Percentiles rank a stretch among this genome's conserved stretches.
Conservation (phyloP, 2,888 invertebrate genomes). For the Diadegma fenestrale region DNA sequence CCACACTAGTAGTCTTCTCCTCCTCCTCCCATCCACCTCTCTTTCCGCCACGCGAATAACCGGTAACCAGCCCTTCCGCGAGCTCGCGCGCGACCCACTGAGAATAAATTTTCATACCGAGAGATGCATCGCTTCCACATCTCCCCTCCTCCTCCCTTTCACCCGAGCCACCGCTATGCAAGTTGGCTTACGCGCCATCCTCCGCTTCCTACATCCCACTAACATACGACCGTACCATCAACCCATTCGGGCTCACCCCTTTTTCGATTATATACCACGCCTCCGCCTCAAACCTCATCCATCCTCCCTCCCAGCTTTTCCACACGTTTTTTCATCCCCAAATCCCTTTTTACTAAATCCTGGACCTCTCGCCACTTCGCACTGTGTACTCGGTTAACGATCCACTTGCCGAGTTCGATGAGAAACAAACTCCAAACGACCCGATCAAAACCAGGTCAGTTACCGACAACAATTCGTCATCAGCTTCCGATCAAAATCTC, state of each 20-base stretch:
- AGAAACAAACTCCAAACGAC: no score
- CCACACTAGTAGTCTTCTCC: constrained; percentile 72
- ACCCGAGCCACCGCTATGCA: constrained; percentile 35
- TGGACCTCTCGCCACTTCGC: background rate
- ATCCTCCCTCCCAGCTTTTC: background rate
- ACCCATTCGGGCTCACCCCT: background rate
- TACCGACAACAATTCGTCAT: no score
- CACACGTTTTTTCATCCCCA: constrained; percentile 7
- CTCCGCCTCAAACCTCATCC: background rate
- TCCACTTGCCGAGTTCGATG: background rate
- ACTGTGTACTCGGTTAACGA: background rate
- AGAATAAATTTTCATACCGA: constrained; percentile 79
- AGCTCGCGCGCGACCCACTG: constrained; percentile 71
- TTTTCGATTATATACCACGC: constrained; percentile 24
- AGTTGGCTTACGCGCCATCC: constrained; percentile 45
- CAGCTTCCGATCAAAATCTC: no score
- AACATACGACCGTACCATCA: constrained; percentile 28
- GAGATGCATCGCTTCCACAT: constrained; percentile 66
- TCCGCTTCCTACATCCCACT: background rate
- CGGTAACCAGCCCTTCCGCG: constrained; percentile 66
- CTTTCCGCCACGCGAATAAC: constrained; percentile 61
- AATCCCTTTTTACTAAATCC: background rate
- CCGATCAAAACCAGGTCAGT: no score
- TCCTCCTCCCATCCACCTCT: constrained; percentile 70
- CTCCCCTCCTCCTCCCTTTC: constrained; percentile 16